A percentile compares a stretch with the other conserved stretches of the same genome.
Conservation (phyloP, 1,140 invertebrate species). For the Spodoptera litura region DNA sequence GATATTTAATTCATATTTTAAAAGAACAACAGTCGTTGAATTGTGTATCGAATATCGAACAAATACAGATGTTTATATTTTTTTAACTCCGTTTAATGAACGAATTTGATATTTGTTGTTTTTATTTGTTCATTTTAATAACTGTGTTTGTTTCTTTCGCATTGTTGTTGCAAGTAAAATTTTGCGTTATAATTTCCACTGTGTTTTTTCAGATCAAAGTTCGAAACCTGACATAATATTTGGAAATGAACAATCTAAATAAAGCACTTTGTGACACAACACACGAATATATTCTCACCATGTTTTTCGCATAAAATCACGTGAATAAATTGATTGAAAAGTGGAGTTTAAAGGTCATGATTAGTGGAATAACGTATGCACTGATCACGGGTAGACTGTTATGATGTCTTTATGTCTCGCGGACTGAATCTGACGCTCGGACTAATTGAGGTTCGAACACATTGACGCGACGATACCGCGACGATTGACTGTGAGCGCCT, state of each 20-base stretch:
- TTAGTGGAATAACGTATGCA: not conserved
- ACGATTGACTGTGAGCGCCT: not conserved
- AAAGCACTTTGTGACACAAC: not conserved
- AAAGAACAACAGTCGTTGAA: no score
- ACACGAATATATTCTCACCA: constrained; percentile 9
- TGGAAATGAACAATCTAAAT: not conserved
- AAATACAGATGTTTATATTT: no score
- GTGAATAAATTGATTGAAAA: not conserved
- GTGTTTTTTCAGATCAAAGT: not conserved
- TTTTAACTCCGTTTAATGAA: no score
- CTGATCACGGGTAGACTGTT: not conserved
- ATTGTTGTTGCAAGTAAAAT: no score
- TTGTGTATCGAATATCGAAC: no score
- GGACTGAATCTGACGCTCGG: constrained; percentile 6
- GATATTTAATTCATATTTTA: no score
- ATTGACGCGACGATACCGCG: not conserved
- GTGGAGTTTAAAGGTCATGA: not conserved
- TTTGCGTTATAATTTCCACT: not conserved
- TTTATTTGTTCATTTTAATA: no score
- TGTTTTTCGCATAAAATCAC: not conserved
- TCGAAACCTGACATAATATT: not conserved
- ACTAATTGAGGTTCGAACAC: constrained; percentile 10
- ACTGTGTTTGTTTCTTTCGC: no score
- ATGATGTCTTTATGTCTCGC: constrained; percentile 10
- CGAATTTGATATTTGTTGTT: no score